phyloP scores from a whole-genome alignment of 2,113 vertebrate genomes.

The Bettongia penicillata region DNA sequence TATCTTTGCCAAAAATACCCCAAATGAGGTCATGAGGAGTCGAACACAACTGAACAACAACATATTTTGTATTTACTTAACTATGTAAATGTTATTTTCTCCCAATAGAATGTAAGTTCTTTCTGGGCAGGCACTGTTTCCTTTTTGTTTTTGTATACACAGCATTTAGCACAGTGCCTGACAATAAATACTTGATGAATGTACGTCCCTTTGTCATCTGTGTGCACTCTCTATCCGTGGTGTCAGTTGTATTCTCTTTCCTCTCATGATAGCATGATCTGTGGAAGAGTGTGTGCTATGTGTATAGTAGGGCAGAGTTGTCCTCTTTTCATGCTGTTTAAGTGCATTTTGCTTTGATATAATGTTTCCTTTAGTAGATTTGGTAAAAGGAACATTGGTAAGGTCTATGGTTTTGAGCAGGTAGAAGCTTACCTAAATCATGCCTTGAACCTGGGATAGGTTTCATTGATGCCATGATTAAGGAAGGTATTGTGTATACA shows the following conservation, averaged over 20 bases:
- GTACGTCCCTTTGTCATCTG: neutral
- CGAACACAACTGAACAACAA: neutral
- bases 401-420: neutral
- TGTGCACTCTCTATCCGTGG: neutral
- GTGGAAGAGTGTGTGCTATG: neutral
- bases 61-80: neutral
- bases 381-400: neutral
- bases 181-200: neutral
- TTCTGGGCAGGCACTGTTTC: neutral
- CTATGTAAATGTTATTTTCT: neutral
- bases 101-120: neutral
- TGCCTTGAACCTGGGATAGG: neutral
- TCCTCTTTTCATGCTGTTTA: neutral
- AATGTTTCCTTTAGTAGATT: neutral
- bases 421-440: neutral
- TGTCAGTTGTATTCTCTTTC: neutral
- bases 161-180: neutral
- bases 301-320: neutral
- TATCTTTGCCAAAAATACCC: too few relatives aligned
- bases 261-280: neutral
- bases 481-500: slow-evolving; percentile 50
- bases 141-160: neutral
- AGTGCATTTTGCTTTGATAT: neutral
- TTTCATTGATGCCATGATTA: neutral
- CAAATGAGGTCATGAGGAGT: neutral